Conservation (phyloP, 2,888 invertebrate genomes). For the Dicycla oo region DNA sequence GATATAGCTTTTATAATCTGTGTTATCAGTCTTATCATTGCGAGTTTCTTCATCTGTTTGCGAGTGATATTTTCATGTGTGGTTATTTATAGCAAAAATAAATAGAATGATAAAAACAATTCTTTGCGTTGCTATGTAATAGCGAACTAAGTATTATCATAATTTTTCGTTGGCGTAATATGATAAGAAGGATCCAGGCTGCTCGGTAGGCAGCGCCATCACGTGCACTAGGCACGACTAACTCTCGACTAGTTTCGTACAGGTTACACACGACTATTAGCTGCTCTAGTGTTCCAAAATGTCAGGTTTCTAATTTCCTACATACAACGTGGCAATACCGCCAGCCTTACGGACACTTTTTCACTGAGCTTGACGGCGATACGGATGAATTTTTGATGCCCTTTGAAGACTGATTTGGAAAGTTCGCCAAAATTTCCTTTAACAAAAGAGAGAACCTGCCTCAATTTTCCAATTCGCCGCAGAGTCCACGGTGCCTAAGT, state of each 20-base stretch:
- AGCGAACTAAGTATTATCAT: neutral
- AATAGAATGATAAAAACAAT: constrained; percentile 6
- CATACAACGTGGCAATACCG: neutral
- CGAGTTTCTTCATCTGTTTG: constrained; percentile 2
- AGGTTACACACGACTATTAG: neutral
- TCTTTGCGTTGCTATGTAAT: constrained; percentile 4
- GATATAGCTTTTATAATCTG: neutral
- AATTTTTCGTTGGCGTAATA: no score
- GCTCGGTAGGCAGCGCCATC: no score
- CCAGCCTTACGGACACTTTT: neutral
- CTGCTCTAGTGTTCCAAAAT: neutral
- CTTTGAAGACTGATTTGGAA: neutral
- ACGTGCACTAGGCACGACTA: neutral
- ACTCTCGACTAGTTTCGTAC: neutral
- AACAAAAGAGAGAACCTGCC: neutral
- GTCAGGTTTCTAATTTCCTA: neutral
- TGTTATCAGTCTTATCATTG: constrained; percentile 25
- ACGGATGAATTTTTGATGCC: neutral
- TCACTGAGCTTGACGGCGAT: neutral
- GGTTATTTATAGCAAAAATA: constrained; percentile 1
- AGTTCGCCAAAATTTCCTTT: neutral
- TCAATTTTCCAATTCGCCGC: constrained; percentile 1
- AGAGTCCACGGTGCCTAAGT: neutral
- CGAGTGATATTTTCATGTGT: neutral
- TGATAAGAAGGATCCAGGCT: no score